Base-by-base conservation (phyloP, 2,113 vertebrate species). In the Lophotis ruficrista region DNA sequence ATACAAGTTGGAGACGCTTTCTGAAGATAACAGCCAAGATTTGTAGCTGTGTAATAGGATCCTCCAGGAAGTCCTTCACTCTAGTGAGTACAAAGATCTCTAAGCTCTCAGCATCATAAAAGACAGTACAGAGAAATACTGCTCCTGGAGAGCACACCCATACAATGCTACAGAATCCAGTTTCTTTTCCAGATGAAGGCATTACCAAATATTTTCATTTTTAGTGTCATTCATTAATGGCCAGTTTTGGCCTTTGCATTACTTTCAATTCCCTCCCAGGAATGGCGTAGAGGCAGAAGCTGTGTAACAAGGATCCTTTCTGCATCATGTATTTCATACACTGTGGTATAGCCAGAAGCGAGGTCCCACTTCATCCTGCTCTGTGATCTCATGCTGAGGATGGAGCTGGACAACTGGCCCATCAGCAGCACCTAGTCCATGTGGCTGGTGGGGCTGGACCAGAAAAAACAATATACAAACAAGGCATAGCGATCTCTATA, bases 291-390 rank as follows among this genome's bases (percentile, higher is more conserved):
- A 72, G 17, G 10, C 21, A 41, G 47, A n/a, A 56, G 9, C n/a
- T 1, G 0, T 51, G 31, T 38, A 58, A 58, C n/a, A 35, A 50
- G 7, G 4, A 25, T 48, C 8, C 3, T 57, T 82, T 71, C 31
- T 41, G 6, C 5, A n/a, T 54, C 24, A 35, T 3, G 0, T 12
- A 7, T 17, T 6, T 77, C 21, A 31, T 23, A 38, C n/a, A 10
- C 9, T 28, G 37, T 24, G 19, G 4, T 20, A 18, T 1, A 54
- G 73, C 18, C 17, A 56, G 25, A 64, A 51, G 6, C 0, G 1
- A 77, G 20, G 62, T 45, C 13, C 24, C 13, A 1, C 51, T 81
- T 76, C 50, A 18, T 25, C 20, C 25, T 64, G 43, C 21, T 51
- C 24, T 48, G n/a, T 38, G 30, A 12, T 43, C 24, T 65, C 13